Percentiles rank a stretch among this genome's conserved stretches.
phyloP scores from a whole-genome alignment of 2,888 invertebrate species.

The Epistrophe grossulariae region DNA sequence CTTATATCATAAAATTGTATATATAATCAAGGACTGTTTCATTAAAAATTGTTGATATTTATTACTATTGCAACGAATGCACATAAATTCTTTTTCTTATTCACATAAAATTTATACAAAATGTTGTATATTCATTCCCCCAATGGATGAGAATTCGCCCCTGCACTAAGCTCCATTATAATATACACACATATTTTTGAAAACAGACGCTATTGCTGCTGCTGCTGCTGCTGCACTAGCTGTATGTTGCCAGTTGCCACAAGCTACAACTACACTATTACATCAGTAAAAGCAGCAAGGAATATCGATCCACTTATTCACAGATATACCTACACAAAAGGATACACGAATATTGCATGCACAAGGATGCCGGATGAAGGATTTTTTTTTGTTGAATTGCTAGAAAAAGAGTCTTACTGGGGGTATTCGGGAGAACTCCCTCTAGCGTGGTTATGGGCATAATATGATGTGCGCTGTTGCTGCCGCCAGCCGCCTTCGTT shows the following conservation, averaged over 20 bases:
- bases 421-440: conserved; percentile 43
- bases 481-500: not conserved
- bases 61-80: not conserved
- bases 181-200: conserved; percentile 29
- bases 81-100: conserved; percentile 10
- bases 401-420: conserved; percentile 42
- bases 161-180: conserved; percentile 13
- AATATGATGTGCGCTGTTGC: conserved; percentile 5
- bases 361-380: conserved; percentile 70
- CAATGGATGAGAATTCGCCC: not conserved
- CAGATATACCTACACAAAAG: conserved; percentile 52
- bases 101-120: conserved; percentile 15
- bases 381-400: conserved; percentile 44
- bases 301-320: conserved; percentile 68
- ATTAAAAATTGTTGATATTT: conserved; percentile 25
- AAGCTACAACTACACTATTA: conserved; percentile 35
- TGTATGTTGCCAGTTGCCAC: not conserved
- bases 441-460: conserved; percentile 21
- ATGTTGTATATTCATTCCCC: not conserved
- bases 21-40: conserved; percentile 23
- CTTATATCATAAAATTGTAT: conserved; percentile 4
- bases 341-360: conserved; percentile 74
- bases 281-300: conserved; percentile 21
- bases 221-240: too few relatives aligned
- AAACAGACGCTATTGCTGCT: conserved; percentile 60